Conservation (phyloP, 2,113 vertebrate species). For the Patagioenas fasciata region DNA sequence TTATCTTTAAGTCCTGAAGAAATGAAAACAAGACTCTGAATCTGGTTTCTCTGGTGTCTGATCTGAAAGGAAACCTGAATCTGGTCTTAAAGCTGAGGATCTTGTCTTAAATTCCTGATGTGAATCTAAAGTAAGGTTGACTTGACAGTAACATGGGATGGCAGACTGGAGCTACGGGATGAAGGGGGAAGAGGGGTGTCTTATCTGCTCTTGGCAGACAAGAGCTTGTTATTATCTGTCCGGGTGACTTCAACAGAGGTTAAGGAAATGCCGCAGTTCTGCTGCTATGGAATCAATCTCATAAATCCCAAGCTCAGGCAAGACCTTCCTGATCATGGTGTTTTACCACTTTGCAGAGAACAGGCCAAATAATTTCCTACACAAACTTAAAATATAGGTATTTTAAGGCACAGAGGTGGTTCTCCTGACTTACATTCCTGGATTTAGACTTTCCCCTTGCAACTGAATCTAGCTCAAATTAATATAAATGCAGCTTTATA, state of each 20-base stretch:
- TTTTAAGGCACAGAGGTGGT: not conserved
- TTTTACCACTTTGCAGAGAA: not conserved
- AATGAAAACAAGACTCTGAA: not conserved
- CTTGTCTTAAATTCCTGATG: not conserved
- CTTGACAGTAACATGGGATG: not conserved
- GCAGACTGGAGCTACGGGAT: not conserved
- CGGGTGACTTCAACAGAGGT: not conserved
- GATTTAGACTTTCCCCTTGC: not conserved
- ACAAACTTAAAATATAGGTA: not conserved
- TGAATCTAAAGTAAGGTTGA: not conserved
- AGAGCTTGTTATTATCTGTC: not conserved
- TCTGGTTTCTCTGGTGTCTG: not conserved
- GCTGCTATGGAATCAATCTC: not conserved
- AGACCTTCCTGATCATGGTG: not conserved
- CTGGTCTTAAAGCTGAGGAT: not conserved
- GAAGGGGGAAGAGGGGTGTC: not conserved
- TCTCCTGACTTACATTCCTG: not conserved
- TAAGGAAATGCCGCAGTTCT: not conserved
- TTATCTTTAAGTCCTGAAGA: not conserved
- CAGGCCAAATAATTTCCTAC: not conserved
- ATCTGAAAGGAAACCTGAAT: not conserved
- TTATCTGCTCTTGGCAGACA: not conserved
- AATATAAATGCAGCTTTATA: not conserved
- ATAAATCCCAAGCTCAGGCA: not conserved
- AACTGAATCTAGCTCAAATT: not conserved